These are phyloP conservation scores for Lasioglossum morio DNA, from an alignment of 2,888 invertebrate species.

Conservation along the genomic window DNA sequence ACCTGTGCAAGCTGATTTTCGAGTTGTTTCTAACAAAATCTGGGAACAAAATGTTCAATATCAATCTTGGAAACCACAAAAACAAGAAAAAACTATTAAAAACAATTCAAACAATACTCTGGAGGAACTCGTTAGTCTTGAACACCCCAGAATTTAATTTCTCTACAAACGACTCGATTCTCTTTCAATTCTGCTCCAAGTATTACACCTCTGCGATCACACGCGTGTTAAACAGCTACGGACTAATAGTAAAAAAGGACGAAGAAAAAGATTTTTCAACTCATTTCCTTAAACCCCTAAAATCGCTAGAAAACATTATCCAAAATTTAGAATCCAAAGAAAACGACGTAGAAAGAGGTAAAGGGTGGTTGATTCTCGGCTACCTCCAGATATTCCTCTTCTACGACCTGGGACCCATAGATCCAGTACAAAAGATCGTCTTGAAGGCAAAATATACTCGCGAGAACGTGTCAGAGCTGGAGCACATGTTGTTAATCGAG, in stretches of 20 bases:
- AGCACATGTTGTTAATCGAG: constrained; percentile 86
- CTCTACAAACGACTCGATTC: constrained; percentile 26
- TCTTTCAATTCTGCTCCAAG: constrained; percentile 24
- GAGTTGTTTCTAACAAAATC: constrained; percentile 71
- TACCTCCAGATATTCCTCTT: constrained; percentile 78
- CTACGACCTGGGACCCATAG: constrained; percentile 86
- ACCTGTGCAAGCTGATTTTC: constrained; percentile 71
- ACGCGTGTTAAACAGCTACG: constrained; percentile 35
- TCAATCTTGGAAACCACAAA: constrained; percentile 37
- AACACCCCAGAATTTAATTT: constrained; percentile 32
- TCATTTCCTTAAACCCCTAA: constrained; percentile 41
- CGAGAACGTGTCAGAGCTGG: constrained; percentile 89
- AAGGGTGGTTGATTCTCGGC: constrained; percentile 78
- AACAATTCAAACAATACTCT: constrained; percentile 23
- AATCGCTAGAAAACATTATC: constrained; percentile 54
- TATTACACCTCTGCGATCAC: constrained; percentile 68
- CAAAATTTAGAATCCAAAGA: constrained; percentile 14
- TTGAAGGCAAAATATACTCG: constrained; percentile 89
- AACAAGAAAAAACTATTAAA: constrained; percentile 38
- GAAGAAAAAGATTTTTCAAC: not conserved
- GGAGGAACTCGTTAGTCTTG: constrained; percentile 40
- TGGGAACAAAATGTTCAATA: constrained; percentile 27
- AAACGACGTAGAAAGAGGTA: constrained; percentile 69
- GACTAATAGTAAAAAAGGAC: not conserved
- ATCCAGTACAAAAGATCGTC: constrained; percentile 92